phyloP scores from a whole-genome alignment of 1,140 invertebrate genomes.

The Melitaea cinxia region DNA sequence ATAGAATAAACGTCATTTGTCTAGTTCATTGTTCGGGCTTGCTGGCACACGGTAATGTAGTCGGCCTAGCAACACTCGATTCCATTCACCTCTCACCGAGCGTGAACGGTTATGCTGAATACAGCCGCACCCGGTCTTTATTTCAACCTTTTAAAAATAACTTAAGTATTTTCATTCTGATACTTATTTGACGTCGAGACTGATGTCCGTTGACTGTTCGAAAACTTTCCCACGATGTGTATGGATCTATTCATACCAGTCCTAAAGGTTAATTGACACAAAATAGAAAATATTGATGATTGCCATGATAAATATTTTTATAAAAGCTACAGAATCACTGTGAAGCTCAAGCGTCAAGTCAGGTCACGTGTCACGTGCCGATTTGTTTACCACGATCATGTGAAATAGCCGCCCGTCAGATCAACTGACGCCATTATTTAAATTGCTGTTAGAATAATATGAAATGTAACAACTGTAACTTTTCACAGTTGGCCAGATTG shows the following conservation, averaged over 20 bases:
- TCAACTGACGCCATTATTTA: not conserved
- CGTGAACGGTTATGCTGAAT: conserved; percentile 61
- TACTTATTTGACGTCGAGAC: conserved; percentile 27
- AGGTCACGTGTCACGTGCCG: conserved; percentile 11
- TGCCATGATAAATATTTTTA: not conserved
- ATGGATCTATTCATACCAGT: no score
- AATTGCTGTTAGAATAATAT: not conserved
- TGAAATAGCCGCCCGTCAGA: not conserved
- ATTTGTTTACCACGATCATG: conserved; percentile 6
- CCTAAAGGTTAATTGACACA: no score
- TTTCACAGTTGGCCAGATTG: conserved; percentile 11
- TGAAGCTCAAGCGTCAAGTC: not conserved
- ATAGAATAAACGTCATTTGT: conserved; percentile 50
- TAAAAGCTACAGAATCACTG: conserved; percentile 5
- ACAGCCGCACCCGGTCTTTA: conserved; percentile 48
- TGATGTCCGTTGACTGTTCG: conserved; percentile 16
- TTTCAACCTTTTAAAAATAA: conserved; percentile 35
- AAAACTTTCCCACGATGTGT: conserved; percentile 39
- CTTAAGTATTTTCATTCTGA: conserved; percentile 27
- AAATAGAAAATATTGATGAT: conserved; percentile 16
- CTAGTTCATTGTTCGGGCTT: conserved; percentile 75
- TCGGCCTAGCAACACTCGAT: conserved; percentile 71
- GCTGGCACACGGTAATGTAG: conserved; percentile 72
- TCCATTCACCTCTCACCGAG: conserved; percentile 78
- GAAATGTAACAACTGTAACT: not conserved